These are phyloP conservation scores for Ptilorrhoa leucosticta DNA, from an alignment of 2,113 vertebrate species.

Conservation along the genomic window DNA sequence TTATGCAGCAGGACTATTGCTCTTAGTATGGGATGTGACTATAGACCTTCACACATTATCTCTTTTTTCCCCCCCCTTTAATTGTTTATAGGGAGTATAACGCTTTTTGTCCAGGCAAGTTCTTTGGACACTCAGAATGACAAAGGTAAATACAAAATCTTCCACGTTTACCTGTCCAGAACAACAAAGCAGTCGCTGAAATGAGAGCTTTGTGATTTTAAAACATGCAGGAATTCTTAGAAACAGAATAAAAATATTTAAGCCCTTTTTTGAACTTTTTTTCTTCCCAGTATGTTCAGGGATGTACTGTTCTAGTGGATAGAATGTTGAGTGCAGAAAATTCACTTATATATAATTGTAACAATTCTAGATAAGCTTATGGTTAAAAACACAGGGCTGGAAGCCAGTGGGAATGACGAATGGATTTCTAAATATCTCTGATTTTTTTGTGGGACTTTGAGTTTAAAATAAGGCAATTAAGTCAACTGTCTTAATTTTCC, in stretches of 20 bases:
- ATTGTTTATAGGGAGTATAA: background rate
- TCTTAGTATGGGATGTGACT: background rate
- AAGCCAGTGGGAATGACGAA: background rate
- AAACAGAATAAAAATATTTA: background rate
- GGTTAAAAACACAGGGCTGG: background rate
- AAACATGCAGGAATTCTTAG: background rate
- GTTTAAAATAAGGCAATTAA: background rate
- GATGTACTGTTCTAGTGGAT: background rate
- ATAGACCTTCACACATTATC: background rate
- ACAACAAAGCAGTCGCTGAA: background rate
- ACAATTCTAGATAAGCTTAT: background rate
- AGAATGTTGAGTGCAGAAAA: background rate
- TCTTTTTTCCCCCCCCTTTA: background rate
- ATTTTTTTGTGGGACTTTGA: background rate
- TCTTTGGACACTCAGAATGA: background rate
- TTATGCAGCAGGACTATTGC: background rate
- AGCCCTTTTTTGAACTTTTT: background rate
- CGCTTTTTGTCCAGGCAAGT: background rate
- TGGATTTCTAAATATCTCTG: background rate
- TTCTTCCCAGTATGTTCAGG: background rate
- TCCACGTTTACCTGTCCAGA: background rate
- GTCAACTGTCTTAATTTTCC: background rate
- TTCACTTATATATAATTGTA: background rate
- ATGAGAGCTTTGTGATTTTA: background rate
- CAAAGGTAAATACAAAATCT: background rate